A percentile compares a stretch with the other conserved stretches of the same genome.
Conservation (phyloP, 2,113 vertebrate species). For the Carassius auratus region DNA sequence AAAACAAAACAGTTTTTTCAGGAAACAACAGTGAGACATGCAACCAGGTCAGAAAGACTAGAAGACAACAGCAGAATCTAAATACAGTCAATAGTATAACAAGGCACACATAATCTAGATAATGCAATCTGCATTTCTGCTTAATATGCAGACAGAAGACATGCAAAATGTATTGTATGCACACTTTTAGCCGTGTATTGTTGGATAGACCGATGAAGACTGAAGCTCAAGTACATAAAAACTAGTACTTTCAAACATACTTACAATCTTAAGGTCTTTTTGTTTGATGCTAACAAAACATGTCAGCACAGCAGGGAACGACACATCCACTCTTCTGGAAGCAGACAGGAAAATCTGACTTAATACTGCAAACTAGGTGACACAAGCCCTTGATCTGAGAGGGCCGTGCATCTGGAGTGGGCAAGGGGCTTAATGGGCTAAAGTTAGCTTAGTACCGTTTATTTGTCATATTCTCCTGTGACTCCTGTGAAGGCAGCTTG, state of each 20-base stretch:
- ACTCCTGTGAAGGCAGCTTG: not conserved
- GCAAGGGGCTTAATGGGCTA: not conserved
- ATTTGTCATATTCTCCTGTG: not conserved
- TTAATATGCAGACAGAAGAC: not conserved
- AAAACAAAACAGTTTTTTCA: no score
- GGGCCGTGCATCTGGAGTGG: not conserved
- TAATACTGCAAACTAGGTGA: not conserved
- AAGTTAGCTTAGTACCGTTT: not conserved
- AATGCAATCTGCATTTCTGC: not conserved
- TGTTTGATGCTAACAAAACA: not conserved
- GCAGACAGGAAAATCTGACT: not conserved
- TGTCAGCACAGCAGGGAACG: not conserved
- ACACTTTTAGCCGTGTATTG: not conserved
- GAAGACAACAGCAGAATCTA: not conserved
- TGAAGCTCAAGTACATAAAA: not conserved
- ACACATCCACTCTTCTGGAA: not conserved
- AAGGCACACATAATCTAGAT: not conserved
- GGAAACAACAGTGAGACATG: not conserved
- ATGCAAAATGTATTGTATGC: not conserved
- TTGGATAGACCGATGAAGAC: not conserved
- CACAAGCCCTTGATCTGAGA: not conserved
- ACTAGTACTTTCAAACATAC: not conserved
- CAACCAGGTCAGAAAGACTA: not conserved
- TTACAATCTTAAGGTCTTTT: not conserved
- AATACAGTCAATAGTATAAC: not conserved